A percentile compares a stretch with the other conserved stretches of the same genome.
phyloP scores from a whole-genome alignment of 2,888 invertebrate genomes.

The Pycnomerus fuliginosus region DNA sequence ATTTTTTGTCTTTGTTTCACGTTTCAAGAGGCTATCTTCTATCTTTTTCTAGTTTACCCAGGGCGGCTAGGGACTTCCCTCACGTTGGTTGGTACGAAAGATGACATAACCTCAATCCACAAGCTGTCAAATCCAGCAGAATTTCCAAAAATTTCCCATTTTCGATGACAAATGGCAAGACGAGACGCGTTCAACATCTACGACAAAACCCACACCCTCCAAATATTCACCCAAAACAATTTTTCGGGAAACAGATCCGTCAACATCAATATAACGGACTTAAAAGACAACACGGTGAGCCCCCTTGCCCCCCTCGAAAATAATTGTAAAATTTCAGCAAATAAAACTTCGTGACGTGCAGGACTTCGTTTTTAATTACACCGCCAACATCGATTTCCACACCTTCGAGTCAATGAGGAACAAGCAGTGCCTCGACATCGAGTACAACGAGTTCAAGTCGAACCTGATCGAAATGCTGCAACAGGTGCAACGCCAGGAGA shows the following conservation, averaged over 20 bases:
- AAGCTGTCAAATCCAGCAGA: neutral
- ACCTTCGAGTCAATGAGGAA: constrained; percentile 43
- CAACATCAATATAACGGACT: constrained; percentile 29
- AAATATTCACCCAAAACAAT: constrained; percentile 25
- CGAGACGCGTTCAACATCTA: constrained; percentile 23
- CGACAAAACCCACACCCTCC: constrained; percentile 30
- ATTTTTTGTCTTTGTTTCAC: too few relatives aligned
- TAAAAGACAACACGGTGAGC: constrained; percentile 32
- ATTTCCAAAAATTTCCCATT: neutral
- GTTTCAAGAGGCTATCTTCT: too few relatives aligned
- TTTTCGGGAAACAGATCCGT: constrained; percentile 29
- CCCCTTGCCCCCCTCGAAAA: neutral
- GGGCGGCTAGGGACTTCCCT: too few relatives aligned
- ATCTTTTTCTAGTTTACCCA: too few relatives aligned
- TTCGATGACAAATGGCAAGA: constrained; percentile 8
- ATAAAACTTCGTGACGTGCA: constrained; percentile 42
- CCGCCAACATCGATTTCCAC: constrained; percentile 39
- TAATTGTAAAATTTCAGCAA: constrained; percentile 34
- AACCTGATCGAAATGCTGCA: constrained; percentile 47
- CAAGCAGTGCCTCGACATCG: constrained; percentile 47
- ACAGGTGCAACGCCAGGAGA: constrained; percentile 38
- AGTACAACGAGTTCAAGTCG: constrained; percentile 45
- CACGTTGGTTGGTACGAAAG: too few relatives aligned
- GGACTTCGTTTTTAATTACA: constrained; percentile 47
- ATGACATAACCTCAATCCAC: constrained; percentile 12